Evolutionary conservation across 2,113 vertebrate genomes (phyloP).

Genomic region (Triplophysa tibetana): DNA sequence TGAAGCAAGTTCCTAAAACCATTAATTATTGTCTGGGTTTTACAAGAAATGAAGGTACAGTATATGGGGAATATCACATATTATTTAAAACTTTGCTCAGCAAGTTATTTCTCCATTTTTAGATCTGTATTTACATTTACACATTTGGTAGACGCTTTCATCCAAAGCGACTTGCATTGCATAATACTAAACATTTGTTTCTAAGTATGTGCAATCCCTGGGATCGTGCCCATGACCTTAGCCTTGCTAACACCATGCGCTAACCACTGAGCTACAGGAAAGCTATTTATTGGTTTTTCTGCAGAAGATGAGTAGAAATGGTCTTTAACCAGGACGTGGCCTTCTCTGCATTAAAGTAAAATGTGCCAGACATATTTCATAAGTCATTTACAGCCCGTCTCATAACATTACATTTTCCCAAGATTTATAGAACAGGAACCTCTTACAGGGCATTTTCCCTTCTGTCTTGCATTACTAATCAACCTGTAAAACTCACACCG

Average conservation of each 20-base stretch:
- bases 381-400: constrained; percentile 70
- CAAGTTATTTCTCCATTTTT: neutral
- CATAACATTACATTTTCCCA: constrained; percentile 67
- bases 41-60: neutral
- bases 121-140: neutral
- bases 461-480: constrained; percentile 63
- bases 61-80: no score
- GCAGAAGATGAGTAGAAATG: constrained; percentile 13
- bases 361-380: constrained; percentile 66
- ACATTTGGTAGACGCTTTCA: no score
- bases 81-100: neutral
- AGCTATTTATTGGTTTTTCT: neutral
- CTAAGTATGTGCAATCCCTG: no score
- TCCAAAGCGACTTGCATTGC: no score
- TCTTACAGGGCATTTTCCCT: constrained; percentile 72
- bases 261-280: no score
- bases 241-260: no score
- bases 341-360: constrained; percentile 7
- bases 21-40: neutral
- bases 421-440: constrained; percentile 70
- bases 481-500: constrained; percentile 68
- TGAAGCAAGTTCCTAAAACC: neutral
- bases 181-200: no score
- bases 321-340: constrained; percentile 12
- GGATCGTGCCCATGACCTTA: no score